These are phyloP conservation scores for Rousettus leschenaultii DNA, from an alignment of 2,113 vertebrate genomes.

Conservation along the genomic window DNA sequence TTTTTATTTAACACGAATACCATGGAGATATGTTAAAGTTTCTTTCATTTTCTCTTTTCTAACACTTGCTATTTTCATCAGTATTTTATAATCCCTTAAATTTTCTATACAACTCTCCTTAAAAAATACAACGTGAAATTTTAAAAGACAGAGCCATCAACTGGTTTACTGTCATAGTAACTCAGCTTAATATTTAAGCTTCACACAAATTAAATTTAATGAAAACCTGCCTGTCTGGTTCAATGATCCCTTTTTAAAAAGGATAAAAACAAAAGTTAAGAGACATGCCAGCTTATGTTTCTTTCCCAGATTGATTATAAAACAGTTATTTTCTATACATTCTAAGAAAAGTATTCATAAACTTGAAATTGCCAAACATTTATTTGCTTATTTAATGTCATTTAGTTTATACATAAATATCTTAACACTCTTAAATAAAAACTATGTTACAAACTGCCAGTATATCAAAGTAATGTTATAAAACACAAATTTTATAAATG, in stretches of 20 bases:
- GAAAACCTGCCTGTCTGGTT: constrained; percentile 60
- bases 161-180: constrained; percentile 58
- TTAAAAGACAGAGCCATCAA: constrained; percentile 54
- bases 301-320: constrained; percentile 47
- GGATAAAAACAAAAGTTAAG: constrained; percentile 19
- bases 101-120: constrained; percentile 63
- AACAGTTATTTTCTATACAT: constrained; percentile 24
- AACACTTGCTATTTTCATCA: constrained; percentile 65
- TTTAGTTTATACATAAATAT: constrained; percentile 51
- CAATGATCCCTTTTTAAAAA: constrained; percentile 56
- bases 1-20: constrained; percentile 73
- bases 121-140: constrained; percentile 45
- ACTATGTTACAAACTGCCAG: neutral
- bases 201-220: constrained; percentile 70
- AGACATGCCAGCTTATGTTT: constrained; percentile 47
- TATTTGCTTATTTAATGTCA: constrained; percentile 18
- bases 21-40: constrained; percentile 64
- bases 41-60: constrained; percentile 72
- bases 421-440: constrained; percentile 9
- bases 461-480: neutral
- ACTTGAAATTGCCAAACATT: neutral
- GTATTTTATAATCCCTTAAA: constrained; percentile 66
- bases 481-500: constrained; percentile 23
- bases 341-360: constrained; percentile 8
- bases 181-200: constrained; percentile 69